A percentile compares a stretch with the other conserved stretches of the same genome.
These are phyloP conservation scores for Laspeyria flexula DNA, from an alignment of 2,888 invertebrate species.

Conservation along the genomic window DNA sequence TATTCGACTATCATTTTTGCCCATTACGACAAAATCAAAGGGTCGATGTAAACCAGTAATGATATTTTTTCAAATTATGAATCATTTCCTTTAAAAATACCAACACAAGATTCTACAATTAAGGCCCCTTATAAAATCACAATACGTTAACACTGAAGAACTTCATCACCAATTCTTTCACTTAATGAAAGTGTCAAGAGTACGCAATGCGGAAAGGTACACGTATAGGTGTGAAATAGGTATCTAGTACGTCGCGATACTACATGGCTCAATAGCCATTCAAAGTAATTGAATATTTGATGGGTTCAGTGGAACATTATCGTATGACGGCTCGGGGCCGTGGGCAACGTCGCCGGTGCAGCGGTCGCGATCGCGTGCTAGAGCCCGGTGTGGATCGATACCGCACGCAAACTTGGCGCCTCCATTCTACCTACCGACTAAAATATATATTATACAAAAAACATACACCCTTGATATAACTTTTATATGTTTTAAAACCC, in stretches of 20 bases:
- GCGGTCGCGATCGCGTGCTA: conserved; percentile 77
- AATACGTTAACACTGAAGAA: conserved; percentile 9
- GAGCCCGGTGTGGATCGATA: conserved; percentile 75
- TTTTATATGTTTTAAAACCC: background rate
- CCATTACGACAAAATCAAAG: conserved; percentile 38
- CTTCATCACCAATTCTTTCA: background rate
- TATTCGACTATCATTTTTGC: conserved; percentile 41
- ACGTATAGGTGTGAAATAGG: conserved; percentile 12
- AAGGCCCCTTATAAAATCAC: conserved; percentile 10
- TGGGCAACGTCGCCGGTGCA: conserved; percentile 62
- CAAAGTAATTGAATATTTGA: conserved; percentile 43
- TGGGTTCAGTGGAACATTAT: conserved; percentile 40
- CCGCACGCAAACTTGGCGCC: conserved; percentile 76
- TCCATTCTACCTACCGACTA: conserved; percentile 58
- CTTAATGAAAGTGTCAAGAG: background rate
- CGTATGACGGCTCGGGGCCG: conserved; percentile 34
- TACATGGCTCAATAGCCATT: conserved; percentile 39
- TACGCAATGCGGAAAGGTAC: conserved; percentile 41
- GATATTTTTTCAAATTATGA: conserved; percentile 4
- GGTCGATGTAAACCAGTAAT: conserved; percentile 1
- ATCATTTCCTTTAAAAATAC: conserved; percentile 14
- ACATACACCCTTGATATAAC: conserved; percentile 13
- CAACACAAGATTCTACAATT: background rate
- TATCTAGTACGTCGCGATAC: conserved; percentile 18
- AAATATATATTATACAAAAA: conserved; percentile 41